phyloP scores from a whole-genome alignment of 2,113 vertebrate species.

The Sander vitreus region DNA sequence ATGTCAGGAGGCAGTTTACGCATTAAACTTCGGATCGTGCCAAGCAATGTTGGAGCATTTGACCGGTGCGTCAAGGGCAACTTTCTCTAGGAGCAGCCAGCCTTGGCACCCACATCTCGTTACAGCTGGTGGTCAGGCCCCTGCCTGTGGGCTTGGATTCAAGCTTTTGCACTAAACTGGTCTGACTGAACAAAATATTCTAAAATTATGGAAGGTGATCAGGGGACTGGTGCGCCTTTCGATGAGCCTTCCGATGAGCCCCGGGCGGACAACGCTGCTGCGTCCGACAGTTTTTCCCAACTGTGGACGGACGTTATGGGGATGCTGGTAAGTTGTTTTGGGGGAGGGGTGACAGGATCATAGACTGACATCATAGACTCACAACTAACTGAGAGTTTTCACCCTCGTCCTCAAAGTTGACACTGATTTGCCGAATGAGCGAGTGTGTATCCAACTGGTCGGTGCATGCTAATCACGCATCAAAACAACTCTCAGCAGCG shows the following conservation, averaged over 20 bases:
- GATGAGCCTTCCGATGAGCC: constrained; percentile 69
- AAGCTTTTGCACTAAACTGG: constrained; percentile 8
- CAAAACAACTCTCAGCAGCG: background rate
- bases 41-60: constrained; percentile 61
- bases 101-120: constrained; percentile 43
- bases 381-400: constrained; percentile 43
- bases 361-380: constrained; percentile 50
- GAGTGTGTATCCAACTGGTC: constrained; percentile 25
- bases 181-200: constrained; percentile 27
- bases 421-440: constrained; percentile 50
- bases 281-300: constrained; percentile 89
- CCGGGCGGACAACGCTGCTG: constrained; percentile 71
- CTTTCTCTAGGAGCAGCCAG: constrained; percentile 54
- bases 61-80: constrained; percentile 63
- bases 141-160: constrained; percentile 48
- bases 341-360: constrained; percentile 39
- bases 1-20: constrained; percentile 60
- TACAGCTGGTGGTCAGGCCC: constrained; percentile 26
- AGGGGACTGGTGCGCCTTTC: constrained; percentile 59
- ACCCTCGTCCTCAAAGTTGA: constrained; percentile 43
- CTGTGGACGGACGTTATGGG: constrained; percentile 97
- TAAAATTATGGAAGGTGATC: constrained; percentile 85
- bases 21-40: constrained; percentile 40
- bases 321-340: constrained; percentile 91
- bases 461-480: constrained; percentile 48